A percentile compares a stretch with the other conserved stretches of the same genome.
Conservation (phyloP, 2,888 invertebrate species). For the Mimachlamys varia region DNA sequence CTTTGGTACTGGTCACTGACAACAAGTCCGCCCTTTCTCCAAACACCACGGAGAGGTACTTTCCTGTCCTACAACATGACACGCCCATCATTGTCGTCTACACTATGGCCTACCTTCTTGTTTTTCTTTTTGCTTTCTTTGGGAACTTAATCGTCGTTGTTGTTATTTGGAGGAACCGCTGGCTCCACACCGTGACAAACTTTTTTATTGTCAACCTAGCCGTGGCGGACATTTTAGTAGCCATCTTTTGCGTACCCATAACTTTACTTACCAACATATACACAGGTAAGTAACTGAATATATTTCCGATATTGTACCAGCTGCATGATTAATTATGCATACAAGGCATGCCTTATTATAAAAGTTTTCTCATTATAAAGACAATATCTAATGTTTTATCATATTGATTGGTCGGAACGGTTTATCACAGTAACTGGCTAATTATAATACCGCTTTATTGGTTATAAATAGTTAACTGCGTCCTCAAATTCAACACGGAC, state of each 20-base stretch:
- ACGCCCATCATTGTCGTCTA: constrained; percentile 72
- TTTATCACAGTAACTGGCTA: too few relatives aligned
- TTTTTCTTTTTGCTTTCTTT: constrained; percentile 79
- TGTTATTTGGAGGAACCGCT: constrained; percentile 77
- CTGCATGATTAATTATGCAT: too few relatives aligned
- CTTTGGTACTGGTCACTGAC: background rate
- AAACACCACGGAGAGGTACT: background rate
- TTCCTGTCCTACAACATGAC: constrained; percentile 60
- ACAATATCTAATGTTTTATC: too few relatives aligned
- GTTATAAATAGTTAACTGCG: too few relatives aligned
- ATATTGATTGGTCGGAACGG: too few relatives aligned
- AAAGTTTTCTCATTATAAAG: too few relatives aligned
- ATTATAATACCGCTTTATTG: too few relatives aligned
- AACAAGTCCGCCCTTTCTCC: background rate
- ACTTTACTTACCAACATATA: constrained; percentile 72
- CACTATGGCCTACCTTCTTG: constrained; percentile 76
- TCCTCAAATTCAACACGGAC: too few relatives aligned
- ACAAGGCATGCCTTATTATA: too few relatives aligned
- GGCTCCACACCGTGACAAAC: constrained; percentile 81
- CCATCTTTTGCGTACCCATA: constrained; percentile 73
- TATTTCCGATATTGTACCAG: too few relatives aligned
- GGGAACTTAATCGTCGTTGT: constrained; percentile 80
- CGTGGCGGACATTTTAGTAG: constrained; percentile 74
- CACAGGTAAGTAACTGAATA: constrained; percentile 66
- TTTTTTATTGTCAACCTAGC: constrained; percentile 78